Percentiles rank a stretch among this genome's conserved stretches.
Evolutionary conservation across 2,888 invertebrate species (phyloP).

Genomic region (Callosobruchus maculatus): DNA sequence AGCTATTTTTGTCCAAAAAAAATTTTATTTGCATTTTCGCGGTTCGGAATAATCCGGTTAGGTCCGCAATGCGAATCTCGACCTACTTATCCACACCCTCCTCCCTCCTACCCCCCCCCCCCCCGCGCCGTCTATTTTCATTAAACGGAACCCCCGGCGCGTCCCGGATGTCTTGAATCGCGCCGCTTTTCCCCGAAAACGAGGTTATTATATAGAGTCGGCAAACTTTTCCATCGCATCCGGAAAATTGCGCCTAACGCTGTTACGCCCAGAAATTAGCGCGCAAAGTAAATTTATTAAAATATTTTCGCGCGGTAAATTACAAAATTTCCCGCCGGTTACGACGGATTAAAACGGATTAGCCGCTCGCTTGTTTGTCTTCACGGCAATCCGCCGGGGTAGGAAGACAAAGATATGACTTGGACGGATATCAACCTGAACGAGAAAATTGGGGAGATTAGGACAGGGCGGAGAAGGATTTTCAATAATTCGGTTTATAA

Average conservation of each 20-base stretch:
- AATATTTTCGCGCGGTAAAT: conserved; percentile 8
- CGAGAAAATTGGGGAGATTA: neutral
- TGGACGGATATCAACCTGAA: neutral
- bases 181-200: neutral
- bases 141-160: neutral
- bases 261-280: neutral
- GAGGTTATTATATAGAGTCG: neutral
- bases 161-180: neutral
- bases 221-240: neutral
- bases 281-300: conserved; percentile 4
- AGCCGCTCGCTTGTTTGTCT: conserved; percentile 2
- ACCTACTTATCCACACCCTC: neutral
- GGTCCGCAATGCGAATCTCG: neutral
- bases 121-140: neutral
- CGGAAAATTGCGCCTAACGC: neutral
- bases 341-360: conserved; percentile 4
- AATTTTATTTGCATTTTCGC: no score
- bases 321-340: conserved; percentile 4
- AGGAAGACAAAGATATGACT: neutral
- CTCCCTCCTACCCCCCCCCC: no score
- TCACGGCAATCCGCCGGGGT: neutral
- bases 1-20: no score
- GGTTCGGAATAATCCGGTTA: no score
- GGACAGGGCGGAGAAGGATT: neutral
- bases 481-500: neutral